A percentile compares a stretch with the other conserved stretches of the same genome.
phyloP scores from a whole-genome alignment of 1,140 invertebrate genomes.

The Euura saliciscinereae region DNA sequence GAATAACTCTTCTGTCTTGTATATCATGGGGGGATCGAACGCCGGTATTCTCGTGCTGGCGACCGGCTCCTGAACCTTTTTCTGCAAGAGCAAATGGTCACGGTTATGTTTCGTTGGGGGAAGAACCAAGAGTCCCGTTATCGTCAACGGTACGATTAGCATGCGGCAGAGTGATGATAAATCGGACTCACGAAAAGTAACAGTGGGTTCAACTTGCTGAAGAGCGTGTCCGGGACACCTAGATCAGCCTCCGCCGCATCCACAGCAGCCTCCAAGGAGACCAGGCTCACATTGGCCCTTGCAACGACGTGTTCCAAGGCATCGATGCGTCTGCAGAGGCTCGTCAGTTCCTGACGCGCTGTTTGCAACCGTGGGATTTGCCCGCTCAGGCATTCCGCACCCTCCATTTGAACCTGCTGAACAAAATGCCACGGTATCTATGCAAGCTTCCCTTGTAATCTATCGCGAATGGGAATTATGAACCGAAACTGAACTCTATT shows the following conservation, averaged over 20 bases:
- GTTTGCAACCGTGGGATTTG: constrained; percentile 35
- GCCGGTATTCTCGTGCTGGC: constrained; percentile 15
- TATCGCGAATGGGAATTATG: too few relatives aligned
- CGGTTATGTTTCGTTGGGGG: background rate
- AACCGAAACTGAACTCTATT: too few relatives aligned
- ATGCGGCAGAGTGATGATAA: too few relatives aligned
- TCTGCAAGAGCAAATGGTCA: constrained; percentile 27
- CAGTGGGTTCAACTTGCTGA: constrained; percentile 44
- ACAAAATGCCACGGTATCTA: constrained; percentile 2
- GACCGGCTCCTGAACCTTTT: constrained; percentile 34
- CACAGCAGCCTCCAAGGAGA: constrained; percentile 37
- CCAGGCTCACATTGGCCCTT: constrained; percentile 38
- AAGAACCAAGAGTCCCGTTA: too few relatives aligned
- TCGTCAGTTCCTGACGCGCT: constrained; percentile 31
- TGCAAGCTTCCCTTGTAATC: too few relatives aligned
- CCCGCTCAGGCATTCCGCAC: constrained; percentile 36
- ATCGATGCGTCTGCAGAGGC: constrained; percentile 37
- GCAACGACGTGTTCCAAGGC: constrained; percentile 42
- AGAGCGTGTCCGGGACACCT: constrained; percentile 41
- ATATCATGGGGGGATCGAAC: constrained; percentile 35
- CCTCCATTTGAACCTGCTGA: constrained; percentile 37
- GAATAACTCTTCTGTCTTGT: constrained; percentile 38
- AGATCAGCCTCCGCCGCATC: constrained; percentile 43
- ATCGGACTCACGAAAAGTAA: constrained; percentile 29
- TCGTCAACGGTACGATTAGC: too few relatives aligned